Base-by-base conservation (phyloP, 2,888 invertebrate species). In the Nymphalis urticae region DNA sequence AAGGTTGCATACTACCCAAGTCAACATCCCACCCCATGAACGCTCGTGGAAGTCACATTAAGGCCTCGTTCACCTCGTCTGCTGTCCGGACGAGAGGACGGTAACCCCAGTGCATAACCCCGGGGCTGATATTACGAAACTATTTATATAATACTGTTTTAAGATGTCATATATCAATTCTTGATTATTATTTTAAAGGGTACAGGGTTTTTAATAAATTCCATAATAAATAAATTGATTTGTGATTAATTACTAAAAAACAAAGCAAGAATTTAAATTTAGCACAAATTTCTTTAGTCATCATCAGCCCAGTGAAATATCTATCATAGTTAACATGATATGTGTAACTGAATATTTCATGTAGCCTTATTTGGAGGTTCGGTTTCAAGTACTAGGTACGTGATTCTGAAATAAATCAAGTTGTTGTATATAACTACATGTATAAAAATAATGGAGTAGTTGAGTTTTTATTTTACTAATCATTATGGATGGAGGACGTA, bases 31-130 rank as follows among this genome's bases (percentile, higher is more conserved):
- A 10, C 17, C 42, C 42, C 42, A 42, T 42, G 13, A 42, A 21
- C 19, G 19, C 53, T 42, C 27, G 48, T 62, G 66, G 62, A 67
- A 67, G 66, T 67, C 62, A 67, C 66, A 56, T 62, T 36, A 67
- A 60, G 36, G 53, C 56, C 24, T 24, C 62, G 62, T 62, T 67
- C 66, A 67, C 62, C 66, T 77, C 75, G 72, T 72, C 73, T 68
- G 69, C 67, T 67, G 68, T 72, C 76, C 73, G 76, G 72, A 17
- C 74, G 72, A 61, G 58, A 69, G 79, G 76, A 74, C 79, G 75
- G 72, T 73, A 76, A 77, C 74, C 78, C 64, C 32, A 32, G 42
- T 71, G 69, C 71, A 69, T 27, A 48, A 48, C 63, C 62, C 58
- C 58, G 36, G 19, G 56, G 7, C 56, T 32, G 32, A 36, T 21